Conservation (phyloP, 2,888 invertebrate genomes). For the Scotopteryx bipunctaria region DNA sequence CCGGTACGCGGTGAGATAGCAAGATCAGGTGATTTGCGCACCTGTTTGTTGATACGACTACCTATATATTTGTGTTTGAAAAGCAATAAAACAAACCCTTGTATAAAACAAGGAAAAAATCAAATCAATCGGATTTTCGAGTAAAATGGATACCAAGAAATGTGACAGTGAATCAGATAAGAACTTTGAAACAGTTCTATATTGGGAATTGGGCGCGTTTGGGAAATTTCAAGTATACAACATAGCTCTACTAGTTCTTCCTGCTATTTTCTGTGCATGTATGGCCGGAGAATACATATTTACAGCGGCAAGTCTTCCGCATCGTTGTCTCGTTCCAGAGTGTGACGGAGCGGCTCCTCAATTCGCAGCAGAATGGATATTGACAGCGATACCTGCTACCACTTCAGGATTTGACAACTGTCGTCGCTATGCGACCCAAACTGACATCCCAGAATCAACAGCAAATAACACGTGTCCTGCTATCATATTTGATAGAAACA, state of each 20-base stretch:
- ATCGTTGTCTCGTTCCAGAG: conserved; percentile 62
- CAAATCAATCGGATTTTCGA: conserved; percentile 28
- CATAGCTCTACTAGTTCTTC: conserved; percentile 56
- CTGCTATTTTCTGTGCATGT: conserved; percentile 62
- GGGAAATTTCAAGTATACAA: conserved; percentile 68
- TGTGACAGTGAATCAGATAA: conserved; percentile 48
- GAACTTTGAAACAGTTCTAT: conserved; percentile 63
- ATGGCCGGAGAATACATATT: conserved; percentile 74
- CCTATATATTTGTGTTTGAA: conserved; percentile 26
- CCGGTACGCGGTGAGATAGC: conserved; percentile 13
- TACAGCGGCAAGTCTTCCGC: conserved; percentile 65
- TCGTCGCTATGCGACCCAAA: conserved; percentile 54
- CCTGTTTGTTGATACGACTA: too few species aligned
- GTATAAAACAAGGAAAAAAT: conserved; percentile 50
- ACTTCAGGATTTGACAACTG: conserved; percentile 66
- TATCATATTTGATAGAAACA: conserved; percentile 58
- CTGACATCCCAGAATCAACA: conserved; percentile 36
- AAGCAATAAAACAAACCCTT: conserved; percentile 23
- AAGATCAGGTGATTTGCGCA: conserved; percentile 15
- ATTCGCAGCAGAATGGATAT: conserved; percentile 63
- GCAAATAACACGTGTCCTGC: conserved; percentile 53
- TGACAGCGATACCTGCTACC: conserved; percentile 60
- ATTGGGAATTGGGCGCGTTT: conserved; percentile 64
- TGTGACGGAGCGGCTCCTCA: conserved; percentile 60
- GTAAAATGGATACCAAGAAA: conserved; percentile 41